Evolutionary conservation across 2,113 vertebrate genomes (phyloP), one percentile per base, ranked within the genome.

Genomic region (Guaruba guarouba): DNA sequence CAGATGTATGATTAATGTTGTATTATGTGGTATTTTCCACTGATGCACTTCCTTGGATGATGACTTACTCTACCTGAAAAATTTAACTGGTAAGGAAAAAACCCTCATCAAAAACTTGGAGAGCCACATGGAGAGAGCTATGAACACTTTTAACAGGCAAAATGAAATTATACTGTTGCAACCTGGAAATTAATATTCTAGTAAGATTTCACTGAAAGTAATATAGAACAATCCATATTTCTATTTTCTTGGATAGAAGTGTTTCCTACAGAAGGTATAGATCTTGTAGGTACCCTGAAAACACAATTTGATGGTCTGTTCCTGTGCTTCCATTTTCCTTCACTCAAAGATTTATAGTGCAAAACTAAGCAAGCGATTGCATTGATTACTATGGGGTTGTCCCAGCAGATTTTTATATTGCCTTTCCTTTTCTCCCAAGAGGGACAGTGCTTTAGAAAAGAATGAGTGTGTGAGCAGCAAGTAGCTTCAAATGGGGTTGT

Each of bases 361-460:
- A 88, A 89, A 96, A n/a, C 62, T 84, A 29, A 2, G 43, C 70
- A 90, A 62, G 64, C 13, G 8, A 37, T 75, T 84, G 76, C 64
- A 63, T 86, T 93, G 68, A 88, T 82, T 90, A 79, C 87, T 86
- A 92, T 70, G 23, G 81, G 86, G 66, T 76, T 91, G 73, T 97
- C 95, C 95, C 96, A 39, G 49, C 90, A 75, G 88, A 83, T 61
- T 95, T 91, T 88, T 90, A 51, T 87, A 92, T 91, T 90, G 86
- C 63, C 59, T 93, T 86, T 68, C 31, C 16, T 80, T 64, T 88
- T 86, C 82, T 92, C 97, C 97, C 93, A 74, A 24, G 69, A 94
- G 94, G 71, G 92, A 73, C 49, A 82, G 28, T 52, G 82, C 59
- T 75, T 95, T 90, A 94, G 92, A 95, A 96, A 90, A 92, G 74